phyloP scores from a whole-genome alignment of 2,888 invertebrate genomes.

The Thera obeliscata region DNA sequence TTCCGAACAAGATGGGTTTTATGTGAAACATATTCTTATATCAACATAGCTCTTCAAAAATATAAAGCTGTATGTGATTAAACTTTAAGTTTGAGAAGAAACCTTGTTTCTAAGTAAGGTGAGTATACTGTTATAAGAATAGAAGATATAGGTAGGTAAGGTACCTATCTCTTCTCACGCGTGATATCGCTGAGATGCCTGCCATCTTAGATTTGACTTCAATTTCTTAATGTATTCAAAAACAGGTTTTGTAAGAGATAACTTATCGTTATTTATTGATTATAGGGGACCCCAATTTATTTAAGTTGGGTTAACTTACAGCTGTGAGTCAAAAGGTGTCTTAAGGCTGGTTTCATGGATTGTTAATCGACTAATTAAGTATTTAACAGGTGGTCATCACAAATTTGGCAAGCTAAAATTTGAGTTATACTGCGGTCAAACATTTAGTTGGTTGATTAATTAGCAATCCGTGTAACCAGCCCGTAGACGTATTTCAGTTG shows the following conservation, averaged over 20 bases:
- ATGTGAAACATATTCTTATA: slow-evolving; percentile 33
- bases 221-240: slow-evolving; percentile 58
- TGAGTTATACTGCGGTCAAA: too few species aligned
- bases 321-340: slow-evolving; percentile 2
- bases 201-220: slow-evolving; percentile 45
- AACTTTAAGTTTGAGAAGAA: slow-evolving; percentile 3
- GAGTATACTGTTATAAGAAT: slow-evolving; percentile 15
- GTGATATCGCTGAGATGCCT: slow-evolving; percentile 32
- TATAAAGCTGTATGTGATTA: slow-evolving; percentile 21
- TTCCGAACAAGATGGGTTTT: slow-evolving; percentile 25
- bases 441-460: too few species aligned
- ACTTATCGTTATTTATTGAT: slow-evolving; percentile 64
- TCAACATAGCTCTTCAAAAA: slow-evolving; percentile 32
- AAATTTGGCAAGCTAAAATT: too few species aligned
- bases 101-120: slow-evolving; percentile 9
- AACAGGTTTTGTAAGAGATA: slow-evolving; percentile 59
- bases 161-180: slow-evolving; percentile 21
- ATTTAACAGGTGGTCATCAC: neutral
- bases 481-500: too few species aligned
- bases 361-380: too few species aligned
- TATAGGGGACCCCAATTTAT: slow-evolving; percentile 42
- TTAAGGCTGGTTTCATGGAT: neutral
- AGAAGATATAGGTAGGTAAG: neutral
- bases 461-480: too few species aligned
- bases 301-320: slow-evolving; percentile 37